Evolutionary conservation across 2,113 vertebrate genomes (phyloP), one percentile per base, ranked within the genome.

Genomic region (Fukomys damarensis): DNA sequence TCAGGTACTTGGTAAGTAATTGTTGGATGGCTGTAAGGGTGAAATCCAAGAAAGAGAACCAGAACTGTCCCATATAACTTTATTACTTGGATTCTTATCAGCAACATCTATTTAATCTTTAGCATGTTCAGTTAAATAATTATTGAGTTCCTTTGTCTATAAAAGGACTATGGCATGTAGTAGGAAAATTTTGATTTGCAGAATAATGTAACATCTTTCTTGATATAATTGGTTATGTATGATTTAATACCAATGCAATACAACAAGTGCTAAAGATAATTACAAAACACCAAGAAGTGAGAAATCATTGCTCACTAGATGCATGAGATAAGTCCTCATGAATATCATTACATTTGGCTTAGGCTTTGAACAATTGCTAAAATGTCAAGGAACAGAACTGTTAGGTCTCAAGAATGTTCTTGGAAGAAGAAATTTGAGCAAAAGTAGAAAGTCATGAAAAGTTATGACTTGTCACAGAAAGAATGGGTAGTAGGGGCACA

Each of bases 371-470:
- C 76, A 85, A n/a, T 19, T 65, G 9, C 82, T 86, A 87, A 46
- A 83, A 86, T 80, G 76, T 89, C 54, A 95, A 43, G n/a, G 77
- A 84, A 74, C 54, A 80, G 54, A 91, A 88, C 11, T 16, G 32
- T 76, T 82, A 61, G n/a, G 0, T 30, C 63, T 41, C 54, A 93
- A 84, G 82, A 92, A 93, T 68, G 7, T 74, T 74, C 58, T 76
- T 63, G 43, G 46, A 76, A 85, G 58, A 61, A 90, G 8, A 83
- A 56, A 84, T 93, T 61, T 93, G 49, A 74, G 28, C 49, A 72
- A 94, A 91, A 94, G 16, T 43, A 91, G 86, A 89, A 93, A 95
- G 58, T 12, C 9, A 93, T 7, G 41, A 83, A 92, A 89, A 94
- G 66, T 3, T 43, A n/a, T 74, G 49, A 58, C 9, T 68, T 79